Evolutionary conservation across 2,797 vertebrate species (phyloP), one percentile per base, ranked within the genome.

Genomic region (Sebastes cheni): DNA sequence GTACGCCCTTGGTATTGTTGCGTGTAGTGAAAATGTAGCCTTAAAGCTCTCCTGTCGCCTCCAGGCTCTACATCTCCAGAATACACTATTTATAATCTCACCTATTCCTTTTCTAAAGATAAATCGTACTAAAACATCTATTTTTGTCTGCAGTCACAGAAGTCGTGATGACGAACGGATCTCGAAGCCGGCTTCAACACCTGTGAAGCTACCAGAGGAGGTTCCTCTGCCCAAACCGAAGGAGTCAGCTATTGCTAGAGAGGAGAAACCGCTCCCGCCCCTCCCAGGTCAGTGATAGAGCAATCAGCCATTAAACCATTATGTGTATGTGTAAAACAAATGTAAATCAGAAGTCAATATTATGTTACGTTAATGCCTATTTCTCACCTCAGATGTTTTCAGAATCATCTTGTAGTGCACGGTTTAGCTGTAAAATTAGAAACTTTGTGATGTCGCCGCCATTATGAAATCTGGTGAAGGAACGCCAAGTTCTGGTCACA

Each of bases 141-240:
- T 89, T 88, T 92, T 72, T 86, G 50, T 93, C 64, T 89, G 8
- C 66, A 98, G 98, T 93, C 97, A 97, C 93, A 96, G 97, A 94
- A 98, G 97, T 95, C 97, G 96, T 90, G 98, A 99, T 46, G 98
- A 99, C 8, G 98, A 99, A 70, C 95, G 96, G 86, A 82, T 95
- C 83, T 95, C 97, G 5, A 99, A 99, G 87, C 94, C 96, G 1
- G 96, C 97, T 85, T 95, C 97, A 14, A 97, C 98, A 78, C 97
- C 97, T 58, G 94, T 96, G 50, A 99, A 98, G 94, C 96, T 96
- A 27, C 56, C 88, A 2, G 98, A 99, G 85, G 98, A 98, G 67
- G 75, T 91, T 55, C 85, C 93, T 66, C 81, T 95, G 74, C 93
- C 96, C 83, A 98, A 98, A 95, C 90, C 93, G 2, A 86, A 94